phyloP scores from a whole-genome alignment of 2,797 vertebrate genomes.

The Atherinosoma microstoma region DNA sequence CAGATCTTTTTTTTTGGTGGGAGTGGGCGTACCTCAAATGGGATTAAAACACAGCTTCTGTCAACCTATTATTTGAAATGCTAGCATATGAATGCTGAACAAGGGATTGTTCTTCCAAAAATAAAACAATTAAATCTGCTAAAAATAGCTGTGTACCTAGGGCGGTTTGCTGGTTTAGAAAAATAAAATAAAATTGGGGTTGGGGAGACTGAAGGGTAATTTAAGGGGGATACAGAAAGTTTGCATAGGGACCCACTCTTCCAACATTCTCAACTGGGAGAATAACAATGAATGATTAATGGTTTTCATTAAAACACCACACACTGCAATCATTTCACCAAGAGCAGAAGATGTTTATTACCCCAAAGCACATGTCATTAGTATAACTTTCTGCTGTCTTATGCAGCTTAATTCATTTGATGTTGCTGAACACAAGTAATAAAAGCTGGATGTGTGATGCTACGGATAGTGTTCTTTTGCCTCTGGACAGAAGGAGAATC shows the following conservation, averaged over 20 bases:
- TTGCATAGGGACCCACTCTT: constrained; percentile 19
- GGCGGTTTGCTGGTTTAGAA: constrained; percentile 10
- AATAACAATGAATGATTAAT: constrained; percentile 71
- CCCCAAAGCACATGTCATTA: constrained; percentile 60
- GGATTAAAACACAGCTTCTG: neutral
- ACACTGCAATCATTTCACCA: constrained; percentile 41
- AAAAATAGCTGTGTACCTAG: constrained; percentile 22
- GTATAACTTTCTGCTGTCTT: constrained; percentile 52
- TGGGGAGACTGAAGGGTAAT: constrained; percentile 22
- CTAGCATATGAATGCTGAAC: neutral
- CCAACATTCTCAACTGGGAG: constrained; percentile 44
- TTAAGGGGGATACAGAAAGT: constrained; percentile 29
- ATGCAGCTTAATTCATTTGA: constrained; percentile 56
- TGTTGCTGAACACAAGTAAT: constrained; percentile 44
- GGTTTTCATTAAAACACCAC: constrained; percentile 69
- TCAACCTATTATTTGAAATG: constrained; percentile 1
- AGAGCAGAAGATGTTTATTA: constrained; percentile 63
- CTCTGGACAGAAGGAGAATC: constrained; percentile 5
- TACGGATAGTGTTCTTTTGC: constrained; percentile 11
- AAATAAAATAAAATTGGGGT: neutral
- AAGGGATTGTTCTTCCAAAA: constrained; percentile 15
- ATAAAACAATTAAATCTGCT: constrained; percentile 36
- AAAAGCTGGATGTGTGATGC: constrained; percentile 31
- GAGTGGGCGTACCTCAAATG: neutral
- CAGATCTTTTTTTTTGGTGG: too few species aligned